Evolutionary conservation across 2,113 vertebrate species (phyloP).

Genomic region (Ariopsis seemanni): DNA sequence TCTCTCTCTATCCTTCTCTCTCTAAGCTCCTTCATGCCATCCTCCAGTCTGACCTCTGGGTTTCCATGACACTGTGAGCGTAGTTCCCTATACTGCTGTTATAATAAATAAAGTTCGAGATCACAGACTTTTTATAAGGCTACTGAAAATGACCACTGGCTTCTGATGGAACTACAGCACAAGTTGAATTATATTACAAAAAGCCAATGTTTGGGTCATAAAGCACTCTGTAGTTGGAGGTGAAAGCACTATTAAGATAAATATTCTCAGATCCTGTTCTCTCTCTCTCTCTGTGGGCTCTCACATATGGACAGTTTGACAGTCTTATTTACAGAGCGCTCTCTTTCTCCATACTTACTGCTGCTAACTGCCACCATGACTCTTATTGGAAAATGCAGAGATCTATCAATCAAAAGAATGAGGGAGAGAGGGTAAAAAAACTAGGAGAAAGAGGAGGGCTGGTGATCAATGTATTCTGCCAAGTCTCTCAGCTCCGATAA

Average conservation of each 20-base stretch:
- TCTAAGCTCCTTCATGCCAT: conserved; percentile 21
- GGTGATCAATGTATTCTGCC: conserved; percentile 45
- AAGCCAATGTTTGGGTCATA: conserved; percentile 19
- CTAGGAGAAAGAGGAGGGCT: conserved; percentile 47
- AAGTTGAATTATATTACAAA: conserved; percentile 23
- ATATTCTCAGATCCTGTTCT: background rate
- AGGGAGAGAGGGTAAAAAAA: background rate
- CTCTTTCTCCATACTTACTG: conserved; percentile 13
- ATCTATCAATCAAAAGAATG: conserved; percentile 34
- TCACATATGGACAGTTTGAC: conserved; percentile 10
- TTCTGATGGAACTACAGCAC: conserved; percentile 8
- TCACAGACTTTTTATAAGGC: conserved; percentile 21
- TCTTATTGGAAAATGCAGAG: conserved; percentile 29
- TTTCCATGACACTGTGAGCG: conserved; percentile 50
- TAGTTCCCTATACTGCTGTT: conserved; percentile 41
- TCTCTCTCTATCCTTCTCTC: conserved; percentile 5
- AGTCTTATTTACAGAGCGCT: conserved; percentile 26
- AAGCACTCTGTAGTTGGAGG: background rate
- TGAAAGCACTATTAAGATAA: conserved; percentile 16
- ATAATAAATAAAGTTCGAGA: conserved; percentile 46
- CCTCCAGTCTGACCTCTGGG: conserved; percentile 45
- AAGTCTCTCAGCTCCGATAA: conserved; percentile 43
- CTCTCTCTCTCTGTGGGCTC: background rate
- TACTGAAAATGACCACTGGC: conserved; percentile 24
- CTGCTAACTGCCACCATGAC: conserved; percentile 24